Base-by-base conservation (phyloP, 2,113 vertebrate species). In the Gavialis gangeticus region DNA sequence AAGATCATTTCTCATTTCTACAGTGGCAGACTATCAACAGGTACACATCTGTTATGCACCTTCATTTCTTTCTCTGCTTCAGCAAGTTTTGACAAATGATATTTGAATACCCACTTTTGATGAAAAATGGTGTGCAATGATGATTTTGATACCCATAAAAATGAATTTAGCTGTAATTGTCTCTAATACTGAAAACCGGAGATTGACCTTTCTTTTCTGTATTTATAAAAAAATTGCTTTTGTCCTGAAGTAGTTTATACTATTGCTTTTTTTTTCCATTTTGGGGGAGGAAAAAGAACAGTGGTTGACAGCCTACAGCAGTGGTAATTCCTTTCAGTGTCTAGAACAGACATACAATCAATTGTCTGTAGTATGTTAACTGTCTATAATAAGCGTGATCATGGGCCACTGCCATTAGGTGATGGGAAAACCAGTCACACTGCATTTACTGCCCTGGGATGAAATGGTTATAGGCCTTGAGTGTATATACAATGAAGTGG, bases 101-200 rank as follows among this genome's bases (percentile, higher is more conserved):
- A 89, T 59, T 85, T 90, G 79, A 91, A 95, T 92, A 82, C 18
- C 3, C 17, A 34, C 46, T 95, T 81, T 62, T 90, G 81, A 95
- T 97, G 82, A 96, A 93, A 88, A 97, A 88, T 86, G 79, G 66
- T 88, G 85, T 86, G 30, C 0, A 1, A 71, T 92, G 90, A 73
- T 90, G 30, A 62, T 92, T 97, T 95, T 95, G 64, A 82, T 78
- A 83, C 59, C 54, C 24, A 10, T 91, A 91, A 57, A 87, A 83
- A 96, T 79, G 21, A 87, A 69, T 75, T 82, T 91, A 83, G 54
- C 59, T 96, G 14, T 79, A 90, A 86, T 91, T 96, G 79, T 92
- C 57, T 30, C 71, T 86, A 78, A 56, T 89, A 84, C 55, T 92
- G 78, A 89, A 92, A 92, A 81, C 30, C 16, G 84, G 91, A 92